phyloP scores from a whole-genome alignment of 30 jellyfish, hydroid and myxozoan species.

The Clytia hemisphaerica region DNA sequence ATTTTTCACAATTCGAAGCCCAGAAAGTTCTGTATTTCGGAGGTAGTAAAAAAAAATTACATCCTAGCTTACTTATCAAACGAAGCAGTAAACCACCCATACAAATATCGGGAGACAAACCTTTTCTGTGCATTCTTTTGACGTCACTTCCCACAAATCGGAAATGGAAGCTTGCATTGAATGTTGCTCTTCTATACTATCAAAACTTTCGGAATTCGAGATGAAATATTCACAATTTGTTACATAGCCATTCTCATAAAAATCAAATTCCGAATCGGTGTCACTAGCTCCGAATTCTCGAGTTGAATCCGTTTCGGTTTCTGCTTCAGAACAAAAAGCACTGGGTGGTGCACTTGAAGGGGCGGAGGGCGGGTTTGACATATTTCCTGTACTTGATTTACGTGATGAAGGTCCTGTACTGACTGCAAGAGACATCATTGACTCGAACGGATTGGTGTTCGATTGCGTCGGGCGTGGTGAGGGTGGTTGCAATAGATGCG shows the following conservation, averaged over 20 bases:
- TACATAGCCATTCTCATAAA: conserved; percentile 65
- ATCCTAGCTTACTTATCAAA: no score
- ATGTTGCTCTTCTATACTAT: conserved; percentile 88
- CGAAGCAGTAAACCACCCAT: no score
- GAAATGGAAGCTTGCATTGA: conserved; percentile 79
- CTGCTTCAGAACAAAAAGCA: conserved; percentile 10
- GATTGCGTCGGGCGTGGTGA: no score
- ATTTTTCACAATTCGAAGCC: no score
- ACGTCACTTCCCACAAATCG: conserved; percentile 81
- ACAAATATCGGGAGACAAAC: no score
- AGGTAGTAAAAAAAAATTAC: no score
- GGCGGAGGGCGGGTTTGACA: neutral
- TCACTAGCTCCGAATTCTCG: conserved; percentile 77
- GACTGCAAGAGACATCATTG: neutral
- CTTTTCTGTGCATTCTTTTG: conserved; percentile 20
- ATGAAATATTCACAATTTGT: conserved; percentile 89
- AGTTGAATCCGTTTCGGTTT: conserved; percentile 67
- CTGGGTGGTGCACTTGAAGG: conserved; percentile 19
- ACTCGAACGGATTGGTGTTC: neutral
- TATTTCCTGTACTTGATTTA: neutral
- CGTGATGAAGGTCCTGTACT: conserved; percentile 9
- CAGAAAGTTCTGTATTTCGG: no score
- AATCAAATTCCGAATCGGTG: conserved; percentile 72
- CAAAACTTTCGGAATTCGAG: conserved; percentile 51
- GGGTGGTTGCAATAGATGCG: neutral